phyloP scores from a whole-genome alignment of 2,797 vertebrate species.

The Echiichthys vipera region DNA sequence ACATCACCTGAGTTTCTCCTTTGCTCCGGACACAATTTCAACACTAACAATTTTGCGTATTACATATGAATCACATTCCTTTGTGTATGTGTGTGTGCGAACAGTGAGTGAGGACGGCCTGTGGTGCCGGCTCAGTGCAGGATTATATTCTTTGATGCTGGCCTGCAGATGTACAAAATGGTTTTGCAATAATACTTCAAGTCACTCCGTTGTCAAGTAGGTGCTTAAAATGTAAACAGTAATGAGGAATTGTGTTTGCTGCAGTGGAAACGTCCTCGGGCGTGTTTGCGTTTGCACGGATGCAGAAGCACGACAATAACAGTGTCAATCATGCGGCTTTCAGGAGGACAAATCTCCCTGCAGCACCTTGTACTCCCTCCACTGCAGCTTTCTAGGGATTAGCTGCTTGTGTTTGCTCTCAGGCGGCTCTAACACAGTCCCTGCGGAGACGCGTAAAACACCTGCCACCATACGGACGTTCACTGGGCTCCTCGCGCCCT shows the following conservation, averaged over 20 bases:
- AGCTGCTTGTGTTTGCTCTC: constrained; percentile 59
- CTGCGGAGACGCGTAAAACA: constrained; percentile 52
- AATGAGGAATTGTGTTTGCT: not conserved
- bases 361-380: constrained; percentile 52
- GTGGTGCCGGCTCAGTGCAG: not conserved
- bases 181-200: not conserved
- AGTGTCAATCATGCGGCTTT: constrained; percentile 47
- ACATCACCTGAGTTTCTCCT: too few relatives aligned
- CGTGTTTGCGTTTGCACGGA: not conserved
- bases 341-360: constrained; percentile 50
- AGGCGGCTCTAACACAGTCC: constrained; percentile 42
- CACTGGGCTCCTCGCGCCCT: constrained; percentile 8
- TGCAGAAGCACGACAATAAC: constrained; percentile 37
- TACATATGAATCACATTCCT: too few relatives aligned
- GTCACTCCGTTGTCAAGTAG: not conserved
- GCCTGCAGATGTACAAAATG: not conserved
- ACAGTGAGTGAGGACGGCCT: too few relatives aligned
- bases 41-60: too few relatives aligned
- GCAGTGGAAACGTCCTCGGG: not conserved
- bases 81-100: too few relatives aligned
- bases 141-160: not conserved
- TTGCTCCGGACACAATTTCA: too few relatives aligned
- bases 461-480: constrained; percentile 34
- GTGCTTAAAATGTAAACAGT: constrained; percentile 12
- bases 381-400: constrained; percentile 61